phyloP scores from a whole-genome alignment of 2,797 vertebrate species.

The Crenichthys baileyi region DNA sequence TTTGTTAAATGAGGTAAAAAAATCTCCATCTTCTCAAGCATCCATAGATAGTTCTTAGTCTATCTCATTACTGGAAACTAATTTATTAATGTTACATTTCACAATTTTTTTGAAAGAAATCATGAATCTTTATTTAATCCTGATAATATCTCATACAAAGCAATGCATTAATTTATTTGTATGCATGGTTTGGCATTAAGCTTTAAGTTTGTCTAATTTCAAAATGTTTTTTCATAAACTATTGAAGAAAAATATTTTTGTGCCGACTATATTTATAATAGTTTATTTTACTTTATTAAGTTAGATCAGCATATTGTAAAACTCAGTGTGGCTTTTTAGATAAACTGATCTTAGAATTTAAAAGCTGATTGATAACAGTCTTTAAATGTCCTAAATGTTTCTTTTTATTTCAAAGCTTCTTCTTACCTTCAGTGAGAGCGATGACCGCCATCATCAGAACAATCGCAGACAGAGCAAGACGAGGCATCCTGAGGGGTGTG shows the following conservation, averaged over 20 bases:
- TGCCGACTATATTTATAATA: too few relatives aligned
- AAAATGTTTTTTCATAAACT: background rate
- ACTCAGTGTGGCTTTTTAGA: background rate
- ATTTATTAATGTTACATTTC: background rate
- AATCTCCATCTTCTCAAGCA: background rate
- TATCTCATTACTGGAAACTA: background rate
- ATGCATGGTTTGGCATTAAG: background rate
- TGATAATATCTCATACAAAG: background rate
- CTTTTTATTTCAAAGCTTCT: background rate
- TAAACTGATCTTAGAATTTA: background rate
- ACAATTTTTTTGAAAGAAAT: background rate
- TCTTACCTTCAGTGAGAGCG: constrained; percentile 73
- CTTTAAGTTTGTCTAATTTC: background rate
- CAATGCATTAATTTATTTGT: background rate
- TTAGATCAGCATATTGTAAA: background rate
- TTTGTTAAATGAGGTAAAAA: background rate
- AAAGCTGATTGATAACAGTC: background rate
- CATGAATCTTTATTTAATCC: background rate
- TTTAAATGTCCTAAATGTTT: too few relatives aligned
- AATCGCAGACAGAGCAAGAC: constrained; percentile 60
- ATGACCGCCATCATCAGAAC: constrained; percentile 64
- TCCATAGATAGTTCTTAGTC: too few relatives aligned
- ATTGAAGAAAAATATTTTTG: background rate
- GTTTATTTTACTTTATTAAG: too few relatives aligned
- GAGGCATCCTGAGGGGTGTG: constrained; percentile 65